Base-by-base conservation (phyloP, 2,888 invertebrate genomes). In the Acholoe squamosa region DNA sequence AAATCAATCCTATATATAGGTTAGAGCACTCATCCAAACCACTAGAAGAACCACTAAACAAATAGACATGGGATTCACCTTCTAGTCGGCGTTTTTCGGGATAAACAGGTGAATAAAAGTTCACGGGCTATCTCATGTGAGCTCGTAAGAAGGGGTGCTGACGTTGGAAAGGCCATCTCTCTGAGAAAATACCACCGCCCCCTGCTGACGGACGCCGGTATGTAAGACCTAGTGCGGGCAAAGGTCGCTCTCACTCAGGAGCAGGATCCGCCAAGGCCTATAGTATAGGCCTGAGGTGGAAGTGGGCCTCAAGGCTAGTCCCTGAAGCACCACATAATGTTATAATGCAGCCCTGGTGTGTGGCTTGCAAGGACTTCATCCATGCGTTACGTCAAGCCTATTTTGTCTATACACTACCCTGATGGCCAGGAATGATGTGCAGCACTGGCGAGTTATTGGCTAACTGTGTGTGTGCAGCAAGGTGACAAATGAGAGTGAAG, bases 181-280 rank as follows among this genome's bases (percentile, higher is more conserved):
- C 28, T 71, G 71, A 71, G 71, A 71, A 71, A 71, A 71, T 71
- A 71, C 71, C 71, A 71, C 71, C 28, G n/a, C 61, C 61, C 61
- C 61, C 61, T 61, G 22, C 61, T n/a, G 19, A 61, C 19, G n/a
- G 61, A 0, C 61, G 61, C 12, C 19, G 61, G 61, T 61, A 61
- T 61, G 61, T n/a, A n/a, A n/a, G 61, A 61, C 61, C 61, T 14
- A 61, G 19, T 12, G 61, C n/a, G 61, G n/a, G 61, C 22, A 61
- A 61, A 61, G 61, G 61, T 61, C 61, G n/a, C 22, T 61, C 61
- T 61, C 61, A n/a, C 5, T 43, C 43, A 43, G 43, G 43, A 43
- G 43, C 43, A 43, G 5, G 43, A 10, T 10, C 43, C 43, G 10
- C 43, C 43, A 43, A 43, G 43, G 43, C 43, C 43, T 43, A 43